phyloP scores from a whole-genome alignment of 1,140 invertebrate species.

The Cotesia chilonis region DNA sequence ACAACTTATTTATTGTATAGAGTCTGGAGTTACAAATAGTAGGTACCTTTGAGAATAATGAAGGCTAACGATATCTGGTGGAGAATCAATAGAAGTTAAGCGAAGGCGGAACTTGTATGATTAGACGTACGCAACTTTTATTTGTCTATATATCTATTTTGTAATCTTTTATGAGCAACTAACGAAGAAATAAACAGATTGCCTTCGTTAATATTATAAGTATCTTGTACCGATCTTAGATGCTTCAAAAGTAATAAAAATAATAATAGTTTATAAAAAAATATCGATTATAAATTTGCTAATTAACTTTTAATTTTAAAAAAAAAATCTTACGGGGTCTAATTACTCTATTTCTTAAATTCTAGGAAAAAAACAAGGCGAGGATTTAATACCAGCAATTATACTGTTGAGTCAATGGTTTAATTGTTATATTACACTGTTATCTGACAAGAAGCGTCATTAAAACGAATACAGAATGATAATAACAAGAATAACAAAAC shows the following conservation, averaged over 20 bases:
- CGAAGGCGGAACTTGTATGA: constrained; percentile 16
- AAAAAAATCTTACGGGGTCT: background rate
- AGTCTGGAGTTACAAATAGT: constrained; percentile 8
- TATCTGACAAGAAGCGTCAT: background rate
- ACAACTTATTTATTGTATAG: background rate
- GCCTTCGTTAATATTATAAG: background rate
- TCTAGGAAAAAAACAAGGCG: background rate
- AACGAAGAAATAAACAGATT: constrained; percentile 3
- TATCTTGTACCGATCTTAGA: constrained; percentile 13
- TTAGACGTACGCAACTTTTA: background rate
- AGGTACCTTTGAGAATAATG: background rate
- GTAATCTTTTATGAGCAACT: background rate
- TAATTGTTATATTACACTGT: background rate
- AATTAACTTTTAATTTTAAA: background rate
- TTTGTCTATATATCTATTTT: constrained; percentile 16
- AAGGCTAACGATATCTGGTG: constrained; percentile 27
- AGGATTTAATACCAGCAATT: background rate
- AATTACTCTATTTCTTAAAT: background rate
- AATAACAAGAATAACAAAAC: too few relatives aligned
- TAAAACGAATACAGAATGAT: background rate
- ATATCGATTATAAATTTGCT: constrained; percentile 11
- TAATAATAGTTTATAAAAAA: constrained; percentile 22
- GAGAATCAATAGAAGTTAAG: constrained; percentile 5
- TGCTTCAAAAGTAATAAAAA: background rate
- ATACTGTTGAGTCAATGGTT: constrained; percentile 6